A percentile compares a stretch with the other conserved stretches of the same genome.
Conservation (phyloP, 2,888 invertebrate genomes). For the Chydorus sphaericus region DNA sequence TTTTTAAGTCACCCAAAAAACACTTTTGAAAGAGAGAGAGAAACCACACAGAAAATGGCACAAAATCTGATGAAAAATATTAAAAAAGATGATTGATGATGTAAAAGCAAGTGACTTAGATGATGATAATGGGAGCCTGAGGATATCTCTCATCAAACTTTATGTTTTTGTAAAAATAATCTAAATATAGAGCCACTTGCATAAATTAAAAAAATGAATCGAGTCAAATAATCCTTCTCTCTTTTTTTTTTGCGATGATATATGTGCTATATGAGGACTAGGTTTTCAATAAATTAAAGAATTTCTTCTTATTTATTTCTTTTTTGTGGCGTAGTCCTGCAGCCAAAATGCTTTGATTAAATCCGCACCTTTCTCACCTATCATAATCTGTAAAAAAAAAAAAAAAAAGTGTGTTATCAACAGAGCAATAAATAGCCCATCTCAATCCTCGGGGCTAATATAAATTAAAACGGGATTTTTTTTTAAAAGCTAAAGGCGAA, state of each 20-base stretch:
- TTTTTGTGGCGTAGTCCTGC: not conserved
- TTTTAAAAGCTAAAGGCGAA: not conserved
- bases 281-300: not conserved
- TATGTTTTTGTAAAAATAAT: too few species aligned
- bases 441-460: too few species aligned
- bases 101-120: too few species aligned
- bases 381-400: conserved; percentile 47
- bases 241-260: not conserved
- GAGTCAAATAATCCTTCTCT: not conserved
- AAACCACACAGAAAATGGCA: too few species aligned
- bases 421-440: not conserved
- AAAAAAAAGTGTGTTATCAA: not conserved
- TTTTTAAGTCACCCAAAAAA: too few species aligned
- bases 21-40: too few species aligned
- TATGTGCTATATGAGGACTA: not conserved
- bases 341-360: conserved; percentile 74
- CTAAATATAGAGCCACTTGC: too few species aligned
- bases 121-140: too few species aligned
- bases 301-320: not conserved
- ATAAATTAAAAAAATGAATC: not conserved
- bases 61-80: too few species aligned
- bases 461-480: not conserved
- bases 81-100: too few species aligned
- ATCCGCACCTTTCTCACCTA: conserved; percentile 76
- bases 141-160: too few species aligned